These are phyloP conservation scores for Asarcornis scutulata DNA, from an alignment of 2,113 vertebrate genomes.

Conservation along the genomic window DNA sequence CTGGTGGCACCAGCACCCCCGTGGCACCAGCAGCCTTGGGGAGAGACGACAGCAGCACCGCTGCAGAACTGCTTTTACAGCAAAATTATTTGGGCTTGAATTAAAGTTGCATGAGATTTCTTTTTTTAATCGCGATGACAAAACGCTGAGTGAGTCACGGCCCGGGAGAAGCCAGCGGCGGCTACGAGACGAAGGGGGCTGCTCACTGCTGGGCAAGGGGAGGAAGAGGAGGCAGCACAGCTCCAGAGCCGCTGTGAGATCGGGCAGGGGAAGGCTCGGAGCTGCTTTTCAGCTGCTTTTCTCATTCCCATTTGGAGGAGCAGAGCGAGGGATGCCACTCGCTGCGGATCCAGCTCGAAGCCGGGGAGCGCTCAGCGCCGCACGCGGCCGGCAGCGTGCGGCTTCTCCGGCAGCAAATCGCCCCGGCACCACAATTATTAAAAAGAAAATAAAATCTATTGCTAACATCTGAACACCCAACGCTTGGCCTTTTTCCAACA, in stretches of 20 bases:
- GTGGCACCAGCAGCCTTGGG: background rate
- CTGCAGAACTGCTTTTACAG: accelerated
- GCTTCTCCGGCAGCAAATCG: accelerated
- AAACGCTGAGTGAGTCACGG: slow-evolving; percentile 10
- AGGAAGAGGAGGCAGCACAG: background rate
- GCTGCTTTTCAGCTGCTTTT: accelerated
- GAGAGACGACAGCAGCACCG: background rate
- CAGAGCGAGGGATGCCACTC: background rate
- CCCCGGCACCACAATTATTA: background rate
- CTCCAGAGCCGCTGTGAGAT: background rate
- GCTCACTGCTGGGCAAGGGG: background rate
- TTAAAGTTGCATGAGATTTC: background rate
- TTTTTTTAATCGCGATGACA: background rate
- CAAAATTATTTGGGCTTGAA: background rate
- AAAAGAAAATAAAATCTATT: no score
- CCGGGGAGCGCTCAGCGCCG: accelerated
- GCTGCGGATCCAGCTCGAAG: background rate
- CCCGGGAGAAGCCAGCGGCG: background rate
- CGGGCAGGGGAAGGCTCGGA: background rate
- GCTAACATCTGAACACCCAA: background rate
- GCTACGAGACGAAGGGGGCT: background rate
- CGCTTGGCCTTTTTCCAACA: background rate
- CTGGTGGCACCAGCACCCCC: accelerated
- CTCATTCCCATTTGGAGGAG: background rate
- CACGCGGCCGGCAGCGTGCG: accelerated